Conservation (phyloP, 2,888 invertebrate genomes). For the Polyploca ridens region DNA sequence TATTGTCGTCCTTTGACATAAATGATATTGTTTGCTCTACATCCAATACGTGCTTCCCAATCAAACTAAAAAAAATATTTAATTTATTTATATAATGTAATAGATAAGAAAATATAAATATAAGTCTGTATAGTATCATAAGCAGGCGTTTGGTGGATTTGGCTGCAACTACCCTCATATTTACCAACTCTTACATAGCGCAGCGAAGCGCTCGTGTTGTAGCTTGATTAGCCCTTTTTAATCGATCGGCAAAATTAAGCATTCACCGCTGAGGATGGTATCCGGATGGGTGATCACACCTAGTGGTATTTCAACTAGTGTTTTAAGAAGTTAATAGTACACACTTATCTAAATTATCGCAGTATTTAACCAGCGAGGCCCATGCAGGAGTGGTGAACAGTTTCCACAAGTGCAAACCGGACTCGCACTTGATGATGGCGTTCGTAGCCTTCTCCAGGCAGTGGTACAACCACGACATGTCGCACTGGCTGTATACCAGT, state of each 20-base stretch:
- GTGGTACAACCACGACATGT: conserved; percentile 84
- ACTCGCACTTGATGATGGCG: conserved; percentile 86
- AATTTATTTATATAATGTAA: conserved; percentile 6
- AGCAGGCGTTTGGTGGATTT: too few species aligned
- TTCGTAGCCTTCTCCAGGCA: conserved; percentile 83
- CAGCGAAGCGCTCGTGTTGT: too few species aligned
- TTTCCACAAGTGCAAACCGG: conserved; percentile 87
- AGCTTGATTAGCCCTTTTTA: too few species aligned
- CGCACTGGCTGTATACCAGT: conserved; percentile 75
- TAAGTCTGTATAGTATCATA: background rate
- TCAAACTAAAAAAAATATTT: conserved; percentile 68
- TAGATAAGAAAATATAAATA: background rate
- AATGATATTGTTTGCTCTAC: conserved; percentile 64
- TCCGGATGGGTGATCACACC: too few species aligned
- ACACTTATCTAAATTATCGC: conserved; percentile 86
- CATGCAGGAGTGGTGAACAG: conserved; percentile 85
- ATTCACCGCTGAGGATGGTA: too few species aligned
- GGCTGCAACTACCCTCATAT: too few species aligned
- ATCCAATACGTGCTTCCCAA: conserved; percentile 85
- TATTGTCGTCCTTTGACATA: conserved; percentile 38
- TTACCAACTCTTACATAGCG: too few species aligned
- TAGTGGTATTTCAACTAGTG: too few species aligned
- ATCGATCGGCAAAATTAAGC: too few species aligned
- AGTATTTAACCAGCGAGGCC: conserved; percentile 83
- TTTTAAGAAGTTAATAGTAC: conserved; percentile 21